Base-by-base conservation (phyloP, 2,888 invertebrate genomes). In the Drosophila bunnanda region DNA sequence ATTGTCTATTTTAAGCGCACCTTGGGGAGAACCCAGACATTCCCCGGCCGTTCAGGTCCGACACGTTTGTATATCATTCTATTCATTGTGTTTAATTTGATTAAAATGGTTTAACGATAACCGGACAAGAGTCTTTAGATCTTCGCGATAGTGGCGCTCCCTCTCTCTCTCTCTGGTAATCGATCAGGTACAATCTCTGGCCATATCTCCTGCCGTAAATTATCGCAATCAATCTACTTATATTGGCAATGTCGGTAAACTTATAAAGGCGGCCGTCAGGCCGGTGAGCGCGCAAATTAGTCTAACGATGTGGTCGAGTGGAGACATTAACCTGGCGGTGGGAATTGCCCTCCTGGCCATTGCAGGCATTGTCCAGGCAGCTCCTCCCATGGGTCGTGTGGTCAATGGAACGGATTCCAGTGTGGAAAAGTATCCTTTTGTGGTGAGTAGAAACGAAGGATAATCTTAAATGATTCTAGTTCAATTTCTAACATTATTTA, bases 341-440 rank as follows among this genome's bases (percentile, higher is more conserved):
- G 50, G 13, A 22, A 25, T 87, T 2, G 44, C 66, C 7, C 17
- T 84, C 15, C 17, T 83, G 50, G 64, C 84, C 4, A 15, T 79
- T 4, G 75, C 36, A 25, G 39, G 64, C 9, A 34, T 56, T 17
- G 60, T 53, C 32, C 55, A 55, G 15, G 89, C 68, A 6, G 85
- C 89, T 4, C 77, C 79, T 0, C 57, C 62, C 1, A 50, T 58
- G 8, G 84, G 75, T 7, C 90, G 92, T 13, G 84, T 92, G 43
- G 92, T 92, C 5, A 91, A 91, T 54, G 92, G 92, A 15, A 91
- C 91, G 4, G 80, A 77, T 38, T 78, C 91, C 7, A 39, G 25
- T 3, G 76, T 90, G 4, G 77, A 77, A 13, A 76, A 80, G 10
- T 92, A 85, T 80, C 92, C 92, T 4, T 92, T 83, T 69, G 77